Evolutionary conservation across 2,888 invertebrate species (phyloP), one percentile per base, ranked within the genome.

Genomic region (Athripsodes cinereus): DNA sequence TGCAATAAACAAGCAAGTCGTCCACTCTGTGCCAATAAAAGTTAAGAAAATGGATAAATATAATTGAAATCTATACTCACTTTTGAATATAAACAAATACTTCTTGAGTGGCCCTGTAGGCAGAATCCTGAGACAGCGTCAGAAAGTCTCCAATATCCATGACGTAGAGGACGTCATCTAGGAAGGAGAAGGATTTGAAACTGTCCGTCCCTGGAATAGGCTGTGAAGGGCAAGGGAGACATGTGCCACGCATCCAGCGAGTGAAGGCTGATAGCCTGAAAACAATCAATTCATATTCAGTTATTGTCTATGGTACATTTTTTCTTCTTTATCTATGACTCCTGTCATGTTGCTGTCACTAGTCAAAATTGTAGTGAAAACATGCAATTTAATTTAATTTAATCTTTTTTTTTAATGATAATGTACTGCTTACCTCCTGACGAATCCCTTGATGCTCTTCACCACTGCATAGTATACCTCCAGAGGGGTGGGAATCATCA

Each of bases 201-300:
- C 82, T 81, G 66, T 79, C 85, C 35, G 81, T 79, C 1, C 81
- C 80, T 0, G 77, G 74, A 8, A 83, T 72, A 1, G 70, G 71
- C 63, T 86, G 81, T 0, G 87, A 83, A 1, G 83, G 79, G 60
- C 90, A 89, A 40, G 85, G 81, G 0, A 90, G 68, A 67, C 94
- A 95, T 1, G 89, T 88, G 11, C 85, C 85, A 66, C 84, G 79
- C 88, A 91, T 88, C 95, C 95, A 96, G 8, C 95, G 84, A 0
- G 88, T 83, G 68, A 95, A 90, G 1, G 79, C 72, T 66, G 87
- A 88, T 5, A 92, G 70, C 60, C 88, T 40, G 13, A 2, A 40
- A 40, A 40, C 6, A 31, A 11, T 31, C 6, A n/a, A n/a, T n/a
- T n/a, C n/a, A n/a, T n/a, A n/a, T 10, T 10, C 26, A 26, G 3